These are phyloP conservation scores for Protobothrops mucrosquamatus DNA, from an alignment of 2,113 vertebrate species.

Conservation along the genomic window DNA sequence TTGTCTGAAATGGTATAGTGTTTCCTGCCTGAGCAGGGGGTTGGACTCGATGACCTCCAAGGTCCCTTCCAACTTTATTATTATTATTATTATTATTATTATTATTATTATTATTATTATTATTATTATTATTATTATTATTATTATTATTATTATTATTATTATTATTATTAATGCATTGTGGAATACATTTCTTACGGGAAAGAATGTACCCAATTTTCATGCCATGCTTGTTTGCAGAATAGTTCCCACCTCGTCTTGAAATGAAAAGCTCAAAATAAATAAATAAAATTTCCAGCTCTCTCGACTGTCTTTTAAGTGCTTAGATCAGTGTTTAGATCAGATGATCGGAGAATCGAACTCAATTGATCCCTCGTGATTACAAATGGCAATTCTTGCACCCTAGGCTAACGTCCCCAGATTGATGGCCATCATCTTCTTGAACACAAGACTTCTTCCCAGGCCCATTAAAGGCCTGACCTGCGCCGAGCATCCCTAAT, in stretches of 20 bases:
- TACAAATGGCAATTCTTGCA: background rate
- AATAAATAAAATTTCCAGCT: background rate
- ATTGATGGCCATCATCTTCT: background rate
- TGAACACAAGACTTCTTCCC: background rate
- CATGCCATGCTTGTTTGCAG: background rate
- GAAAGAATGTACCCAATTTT: background rate
- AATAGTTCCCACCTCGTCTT: background rate
- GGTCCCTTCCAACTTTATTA: no score
- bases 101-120: no score
- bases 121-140: no score
- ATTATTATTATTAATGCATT: background rate
- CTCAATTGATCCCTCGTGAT: background rate
- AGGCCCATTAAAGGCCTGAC: background rate
- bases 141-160: no score
- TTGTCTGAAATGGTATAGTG: no score
- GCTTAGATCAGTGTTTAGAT: background rate
- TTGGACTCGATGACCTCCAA: no score
- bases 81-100: no score
- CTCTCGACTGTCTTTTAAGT: background rate
- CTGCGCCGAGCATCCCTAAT: conserved; percentile 2
- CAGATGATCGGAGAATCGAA: background rate
- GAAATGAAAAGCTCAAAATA: background rate
- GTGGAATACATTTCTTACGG: background rate
- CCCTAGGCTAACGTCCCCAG: background rate
- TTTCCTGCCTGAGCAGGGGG: no score